phyloP scores from a whole-genome alignment of 2,888 invertebrate genomes.

The Ophonus ardosiacus region DNA sequence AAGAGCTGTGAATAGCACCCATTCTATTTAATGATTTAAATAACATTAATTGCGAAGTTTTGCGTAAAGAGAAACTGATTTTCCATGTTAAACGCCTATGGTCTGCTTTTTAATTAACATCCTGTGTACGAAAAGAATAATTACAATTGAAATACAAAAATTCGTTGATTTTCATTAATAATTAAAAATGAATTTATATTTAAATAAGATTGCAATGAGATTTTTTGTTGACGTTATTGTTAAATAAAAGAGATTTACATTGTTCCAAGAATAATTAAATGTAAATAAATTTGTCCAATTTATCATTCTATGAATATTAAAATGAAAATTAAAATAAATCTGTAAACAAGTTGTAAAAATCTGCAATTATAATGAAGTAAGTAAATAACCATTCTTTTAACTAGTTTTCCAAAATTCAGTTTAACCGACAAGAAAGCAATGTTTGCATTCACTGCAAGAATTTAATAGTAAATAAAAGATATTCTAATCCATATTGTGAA shows the following conservation, averaged over 20 bases:
- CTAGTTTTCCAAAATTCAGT: neutral
- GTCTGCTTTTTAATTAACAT: too few relatives aligned
- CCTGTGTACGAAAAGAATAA: too few relatives aligned
- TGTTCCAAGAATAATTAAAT: neutral
- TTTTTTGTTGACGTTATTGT: too few relatives aligned
- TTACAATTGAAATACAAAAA: neutral
- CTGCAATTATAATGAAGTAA: slow-evolving; percentile 23
- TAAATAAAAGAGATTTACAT: slow-evolving; percentile 9
- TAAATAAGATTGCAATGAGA: neutral
- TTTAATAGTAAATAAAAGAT: neutral
- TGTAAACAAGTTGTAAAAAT: slow-evolving; percentile 29
- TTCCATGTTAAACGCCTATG: too few relatives aligned
- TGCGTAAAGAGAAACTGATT: too few relatives aligned
- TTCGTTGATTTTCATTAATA: neutral
- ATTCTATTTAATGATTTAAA: too few relatives aligned
- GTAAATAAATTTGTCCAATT: slow-evolving; percentile 5
- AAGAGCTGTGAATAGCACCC: too few relatives aligned
- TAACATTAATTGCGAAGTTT: too few relatives aligned
- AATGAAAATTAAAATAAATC: slow-evolving; percentile 20
- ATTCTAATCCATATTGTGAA: neutral
- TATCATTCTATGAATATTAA: slow-evolving; percentile 44
- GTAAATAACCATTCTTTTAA: slow-evolving; percentile 13
- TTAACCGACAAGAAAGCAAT: neutral
- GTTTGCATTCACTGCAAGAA: neutral
- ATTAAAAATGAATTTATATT: neutral